Evolutionary conservation across 2,797 vertebrate genomes (phyloP), one percentile per base, ranked within the genome.

Genomic region (Chloroceryle amazona): DNA sequence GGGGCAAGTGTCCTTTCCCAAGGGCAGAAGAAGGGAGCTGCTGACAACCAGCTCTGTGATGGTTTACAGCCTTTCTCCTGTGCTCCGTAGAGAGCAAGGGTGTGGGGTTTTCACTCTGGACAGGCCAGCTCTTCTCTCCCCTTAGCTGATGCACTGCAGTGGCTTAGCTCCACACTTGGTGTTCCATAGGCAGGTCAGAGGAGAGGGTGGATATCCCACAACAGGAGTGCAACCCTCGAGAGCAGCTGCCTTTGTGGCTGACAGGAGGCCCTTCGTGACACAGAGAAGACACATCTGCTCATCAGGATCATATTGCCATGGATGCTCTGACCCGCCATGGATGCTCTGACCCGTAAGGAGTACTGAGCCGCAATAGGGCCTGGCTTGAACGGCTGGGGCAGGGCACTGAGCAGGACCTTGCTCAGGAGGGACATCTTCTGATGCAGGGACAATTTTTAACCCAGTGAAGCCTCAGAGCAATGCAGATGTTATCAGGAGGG

Each of bases 41-140:
- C 49, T 76, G 31, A 3, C 7, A 8, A 15, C 3, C 10, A 70
- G n/a, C 11, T 89, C 41, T 55, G 51, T 10, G 2, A 5, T 2
- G 2, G 29, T 83, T 86, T 88, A 7, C 58, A 82, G 67, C 25
- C 63, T 85, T 88, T 86, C 29, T 82, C 19, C 35, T 70, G 51
- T 1, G 0, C 60, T 66, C 51, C 1, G 0, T 4, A 26, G 49
- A 73, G 47, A 85, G 29, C 0, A 2, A 10, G 7, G 33, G 12
- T 62, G 31, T 57, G 31, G 46, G 41, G 46, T 60, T 57, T 58
- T 94, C 7, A 14, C 29, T 68, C n/a, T 60, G 51, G 15, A 57
- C 23, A 66, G 80, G n/a, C 35, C 39, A 58, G 51, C 49, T 81
- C 41, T 74, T 74, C 28, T 47, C 63, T 76, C 66, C 18, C 37